Base-by-base conservation (phyloP, 2,888 invertebrate species). In the Pandemis corylana region DNA sequence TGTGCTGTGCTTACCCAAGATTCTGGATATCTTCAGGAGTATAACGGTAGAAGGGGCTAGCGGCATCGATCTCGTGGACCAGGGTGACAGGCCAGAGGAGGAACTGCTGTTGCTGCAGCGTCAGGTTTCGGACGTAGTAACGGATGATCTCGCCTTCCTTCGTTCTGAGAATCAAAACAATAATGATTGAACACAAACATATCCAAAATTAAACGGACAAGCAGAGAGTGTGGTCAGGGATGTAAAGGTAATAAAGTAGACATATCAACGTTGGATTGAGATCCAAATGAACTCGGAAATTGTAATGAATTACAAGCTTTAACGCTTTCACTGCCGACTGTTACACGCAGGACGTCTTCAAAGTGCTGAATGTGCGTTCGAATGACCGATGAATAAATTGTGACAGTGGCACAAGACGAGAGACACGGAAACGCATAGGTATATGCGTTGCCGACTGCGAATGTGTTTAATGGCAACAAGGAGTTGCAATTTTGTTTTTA, bases 31-130 rank as follows among this genome's bases (percentile, higher is more conserved):
- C 96, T 59, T 96, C 96, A 0, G 97, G 97, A 0, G 96, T 96
- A 83, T 97, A 95, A 72, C 96, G 95, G 88, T 96, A 97, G 68
- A 99, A 95, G 0, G 98, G 98, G 85, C 97, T 98, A 56, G 84
- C 82, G 69, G 89, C 95, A 84, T 97, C 97, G 76, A 99, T 98
- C 77, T 95, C 95, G 87, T 99, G 98, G 7, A 97, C 96, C 63
- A 98, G 94, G 46, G 97, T 97, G 75, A 97, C 96, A 0, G 98
- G 98, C 98, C 98, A 99, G 51, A 97, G 95, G 68, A 97, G 89
- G 81, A 94, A 94, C 86, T 93, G 93, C 0, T 89, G 82, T 79
- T 93, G 92, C 77, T 89, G 90, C 0, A 94, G 85, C 0, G 83
- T 68, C 42, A 94, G 80, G 0, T 77, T 83, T 6, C 87, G 83